These are phyloP conservation scores for Pollenia angustigena DNA, from an alignment of 2,888 invertebrate genomes.

Conservation along the genomic window DNA sequence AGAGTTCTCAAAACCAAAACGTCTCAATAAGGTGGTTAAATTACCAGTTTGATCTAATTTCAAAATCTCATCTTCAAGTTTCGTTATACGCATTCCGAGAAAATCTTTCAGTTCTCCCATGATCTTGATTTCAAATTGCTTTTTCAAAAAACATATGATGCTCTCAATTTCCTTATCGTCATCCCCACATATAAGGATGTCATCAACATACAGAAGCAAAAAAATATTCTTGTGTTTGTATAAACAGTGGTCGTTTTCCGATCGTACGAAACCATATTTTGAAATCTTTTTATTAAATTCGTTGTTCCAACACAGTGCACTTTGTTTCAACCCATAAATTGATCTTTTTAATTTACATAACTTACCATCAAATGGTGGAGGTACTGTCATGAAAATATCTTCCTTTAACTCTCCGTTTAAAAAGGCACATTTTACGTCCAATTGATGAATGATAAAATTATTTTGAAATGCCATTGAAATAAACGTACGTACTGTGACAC, in stretches of 20 bases:
- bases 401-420: slow-evolving; percentile 13
- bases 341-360: slow-evolving; percentile 28
- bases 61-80: slow-evolving; percentile 4
- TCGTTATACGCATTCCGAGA: slow-evolving; percentile 11
- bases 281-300: slow-evolving; percentile 43
- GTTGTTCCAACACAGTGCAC: slow-evolving; percentile 30
- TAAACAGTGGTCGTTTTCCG: slow-evolving; percentile 39
- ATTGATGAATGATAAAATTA: slow-evolving; percentile 28
- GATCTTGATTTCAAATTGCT: slow-evolving; percentile 36
- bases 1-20: background rate
- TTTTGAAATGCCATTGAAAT: slow-evolving; percentile 37
- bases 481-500: slow-evolving; percentile 21
- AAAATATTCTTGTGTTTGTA: slow-evolving; percentile 25
- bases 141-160: background rate
- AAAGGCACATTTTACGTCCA: slow-evolving; percentile 31
- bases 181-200: slow-evolving; percentile 12
- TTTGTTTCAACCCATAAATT: slow-evolving; percentile 36
- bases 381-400: slow-evolving; percentile 19
- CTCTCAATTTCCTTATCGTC: slow-evolving; percentile 10
- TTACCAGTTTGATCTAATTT: slow-evolving; percentile 39
- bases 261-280: slow-evolving; percentile 22
- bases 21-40: slow-evolving; percentile 31
- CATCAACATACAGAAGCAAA: slow-evolving; percentile 33
- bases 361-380: slow-evolving; percentile 22
- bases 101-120: slow-evolving; percentile 25